These are phyloP conservation scores for Eleutherodactylus coqui DNA, from an alignment of 2,797 vertebrate species.

Conservation along the genomic window DNA sequence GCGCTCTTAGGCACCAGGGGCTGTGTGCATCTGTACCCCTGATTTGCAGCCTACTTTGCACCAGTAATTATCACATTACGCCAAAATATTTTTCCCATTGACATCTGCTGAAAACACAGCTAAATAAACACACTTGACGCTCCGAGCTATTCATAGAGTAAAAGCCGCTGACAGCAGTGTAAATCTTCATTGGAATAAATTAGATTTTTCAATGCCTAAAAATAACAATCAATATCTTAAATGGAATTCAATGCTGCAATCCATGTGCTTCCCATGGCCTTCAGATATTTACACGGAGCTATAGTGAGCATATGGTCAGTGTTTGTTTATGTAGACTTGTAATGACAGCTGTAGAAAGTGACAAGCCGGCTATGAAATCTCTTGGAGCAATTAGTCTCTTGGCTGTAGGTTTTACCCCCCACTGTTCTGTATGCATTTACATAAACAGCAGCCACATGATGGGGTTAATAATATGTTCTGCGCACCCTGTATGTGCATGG, in stretches of 20 bases:
- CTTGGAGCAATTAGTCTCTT: neutral
- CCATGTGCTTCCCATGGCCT: neutral
- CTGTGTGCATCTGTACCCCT: neutral
- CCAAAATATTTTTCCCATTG: too few relatives aligned
- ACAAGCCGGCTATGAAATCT: neutral
- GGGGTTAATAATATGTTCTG: neutral
- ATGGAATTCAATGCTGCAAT: neutral
- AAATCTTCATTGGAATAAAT: neutral
- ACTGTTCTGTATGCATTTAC: neutral
- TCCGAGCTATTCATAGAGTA: neutral
- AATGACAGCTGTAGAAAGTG: constrained; percentile 34
- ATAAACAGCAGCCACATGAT: constrained; percentile 3
- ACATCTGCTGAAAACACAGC: neutral
- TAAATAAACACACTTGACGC: neutral
- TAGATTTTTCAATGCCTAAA: neutral
- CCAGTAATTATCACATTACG: neutral
- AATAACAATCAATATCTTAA: neutral
- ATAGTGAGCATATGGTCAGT: neutral
- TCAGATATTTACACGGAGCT: neutral
- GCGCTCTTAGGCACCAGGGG: too few relatives aligned
- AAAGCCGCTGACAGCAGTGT: neutral
- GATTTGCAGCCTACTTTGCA: neutral
- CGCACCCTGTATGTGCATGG: neutral
- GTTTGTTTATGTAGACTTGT: constrained; percentile 7
- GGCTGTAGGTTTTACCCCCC: neutral